These are phyloP conservation scores for Hemicentrotus pulcherrimus DNA, from an alignment of 35 echinoderm and acorn worm genomes.

Conservation along the genomic window DNA sequence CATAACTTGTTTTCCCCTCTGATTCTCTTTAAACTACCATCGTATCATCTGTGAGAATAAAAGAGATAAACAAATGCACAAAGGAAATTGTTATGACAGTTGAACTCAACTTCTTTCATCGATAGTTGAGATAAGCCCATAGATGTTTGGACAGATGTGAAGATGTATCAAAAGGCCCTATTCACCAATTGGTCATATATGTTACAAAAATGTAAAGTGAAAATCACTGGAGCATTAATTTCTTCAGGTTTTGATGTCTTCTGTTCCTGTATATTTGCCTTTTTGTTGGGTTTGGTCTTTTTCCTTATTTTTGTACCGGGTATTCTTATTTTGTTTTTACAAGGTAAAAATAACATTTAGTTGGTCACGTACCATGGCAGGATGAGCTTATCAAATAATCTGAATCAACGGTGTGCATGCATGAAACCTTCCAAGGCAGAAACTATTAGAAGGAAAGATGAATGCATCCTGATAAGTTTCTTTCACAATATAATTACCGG, in stretches of 20 bases:
- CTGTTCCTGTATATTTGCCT: neutral
- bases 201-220: too few relatives aligned
- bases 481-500: too few relatives aligned
- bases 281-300: neutral
- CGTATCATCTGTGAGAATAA: neutral
- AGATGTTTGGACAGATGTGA: neutral
- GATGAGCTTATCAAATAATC: neutral
- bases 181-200: neutral
- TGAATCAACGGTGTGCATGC: too few relatives aligned
- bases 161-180: neutral
- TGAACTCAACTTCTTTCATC: neutral
- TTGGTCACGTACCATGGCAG: neutral
- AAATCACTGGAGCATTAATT: neutral
- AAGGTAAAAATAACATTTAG: neutral
- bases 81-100: conserved; percentile 19
- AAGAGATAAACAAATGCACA: neutral
- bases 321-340: neutral
- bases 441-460: too few relatives aligned
- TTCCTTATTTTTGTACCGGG: too few relatives aligned
- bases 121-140: neutral
- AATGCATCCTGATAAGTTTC: too few relatives aligned
- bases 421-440: too few relatives aligned
- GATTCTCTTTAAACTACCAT: neutral
- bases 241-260: neutral
- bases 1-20: neutral